Evolutionary conservation across 2,113 vertebrate genomes (phyloP), one percentile per base, ranked within the genome.

Genomic region (Propithecus coquereli): DNA sequence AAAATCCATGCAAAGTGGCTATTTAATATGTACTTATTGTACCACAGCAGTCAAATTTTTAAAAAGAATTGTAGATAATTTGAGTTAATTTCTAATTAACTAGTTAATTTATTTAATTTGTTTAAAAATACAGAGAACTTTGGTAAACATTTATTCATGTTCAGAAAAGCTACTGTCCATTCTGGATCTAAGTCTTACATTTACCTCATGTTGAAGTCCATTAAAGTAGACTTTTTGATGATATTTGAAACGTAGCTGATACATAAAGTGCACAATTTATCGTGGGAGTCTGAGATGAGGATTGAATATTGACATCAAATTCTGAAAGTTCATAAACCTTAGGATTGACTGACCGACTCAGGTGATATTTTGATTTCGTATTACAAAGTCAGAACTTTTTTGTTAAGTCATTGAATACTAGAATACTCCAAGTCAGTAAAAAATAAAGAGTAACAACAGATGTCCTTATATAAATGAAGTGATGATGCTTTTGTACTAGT

Each of bases 61-160:
- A 89, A 96, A 66, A 82, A 86, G 63, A 95, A 76, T 71, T 27
- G 45, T 70, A 47, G 2, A 52, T 77, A 34, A 81, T 66, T 93
- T 88, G 45, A 74, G 50, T 63, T 59, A 70, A 81, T 88, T 92
- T 83, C 7, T 97, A 3, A 52, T 52, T 52, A 52, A 52, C 14
- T 45, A 45, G 45, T 45, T 52, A 52, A 52, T 52, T 52, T 52
- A 13, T 52, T 52, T 52, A 52, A 52, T 52, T 52, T 74, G 57
- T 77, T 97, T 94, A 88, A 93, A 91, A 23, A 34, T 61, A 52
- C 30, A 82, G 94, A 73, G 47, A 87, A 47, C 54, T 73, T 87
- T 91, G 45, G 94, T 79, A 91, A 71, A 91, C 88, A 23, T 54
- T 57, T 47, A 66, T 52, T 61, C 10, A 84, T 54, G 68, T 82